Base-by-base conservation (phyloP, 1,140 invertebrate genomes). In the Drosophila dunni region DNA sequence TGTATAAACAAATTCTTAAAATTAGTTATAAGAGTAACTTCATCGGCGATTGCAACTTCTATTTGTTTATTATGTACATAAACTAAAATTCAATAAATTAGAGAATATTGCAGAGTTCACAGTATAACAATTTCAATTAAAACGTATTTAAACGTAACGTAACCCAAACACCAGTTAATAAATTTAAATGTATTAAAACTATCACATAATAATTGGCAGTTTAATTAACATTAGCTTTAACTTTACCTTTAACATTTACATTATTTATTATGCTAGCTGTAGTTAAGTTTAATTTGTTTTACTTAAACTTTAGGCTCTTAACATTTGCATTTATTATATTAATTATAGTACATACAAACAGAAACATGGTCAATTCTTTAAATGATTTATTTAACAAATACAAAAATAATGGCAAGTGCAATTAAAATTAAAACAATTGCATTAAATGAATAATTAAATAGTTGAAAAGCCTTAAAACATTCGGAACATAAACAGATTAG, bases 181-280 rank as follows among this genome's bases (percentile, higher is more conserved):
- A 33, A 34, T 57, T 71, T 83, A 56, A 69, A 58, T 88, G 58
- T 81, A 74, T 86, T 83, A 66, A 86, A 89, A 89, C 83, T 86
- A 86, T 89, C 84, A 89, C 84, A 89, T 89, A 89, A 81, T 89
- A 89, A 89, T 89, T 89, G 84, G 84, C 84, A 89, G 84, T 89
- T 89, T 80, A 81, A 85, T 81, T 61, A 62, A 61, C 65, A 74
- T 72, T 20, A 20, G 17, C 17, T 20, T 20, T 20, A 20, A 20
- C 1, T 20, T 20, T 20, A 20, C 1, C 1, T 20, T 20, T 76
- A 75, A 74, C 57, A 73, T 29, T 29, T 74, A 24, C 70, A 53
- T 68, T 81, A 45, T 15, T 29, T 29, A 44, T 48, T 4, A 48
- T 38, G 42, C 73, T 53, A 58, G 20, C 40, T 64, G 65, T 68